A percentile compares a stretch with the other conserved stretches of the same genome.
These are phyloP conservation scores for Machaerirhynchus nigripectus DNA, from an alignment of 2,113 vertebrate species.

Conservation along the genomic window DNA sequence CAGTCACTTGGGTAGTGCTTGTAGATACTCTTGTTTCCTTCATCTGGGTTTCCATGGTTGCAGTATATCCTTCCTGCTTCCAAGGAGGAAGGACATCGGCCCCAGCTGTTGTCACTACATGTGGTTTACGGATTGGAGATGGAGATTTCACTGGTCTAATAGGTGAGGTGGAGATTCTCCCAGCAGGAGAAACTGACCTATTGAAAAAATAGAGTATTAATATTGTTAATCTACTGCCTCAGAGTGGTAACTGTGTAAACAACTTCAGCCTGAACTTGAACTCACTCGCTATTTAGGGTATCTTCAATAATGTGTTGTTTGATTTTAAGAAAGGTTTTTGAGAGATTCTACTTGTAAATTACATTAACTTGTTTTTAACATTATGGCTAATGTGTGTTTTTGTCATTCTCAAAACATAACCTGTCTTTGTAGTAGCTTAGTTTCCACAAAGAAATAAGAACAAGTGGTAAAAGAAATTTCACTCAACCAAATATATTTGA, in stretches of 20 bases:
- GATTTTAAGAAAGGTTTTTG: background rate
- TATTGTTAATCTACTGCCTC: background rate
- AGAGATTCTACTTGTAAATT: background rate
- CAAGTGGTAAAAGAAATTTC: background rate
- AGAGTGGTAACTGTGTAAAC: background rate
- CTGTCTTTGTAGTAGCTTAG: background rate
- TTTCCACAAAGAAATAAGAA: background rate
- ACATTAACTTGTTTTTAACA: background rate
- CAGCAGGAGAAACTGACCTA: constrained; percentile 90
- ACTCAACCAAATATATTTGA: background rate
- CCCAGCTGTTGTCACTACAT: constrained; percentile 33
- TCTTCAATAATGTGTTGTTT: background rate
- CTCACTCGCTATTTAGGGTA: background rate
- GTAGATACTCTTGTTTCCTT: constrained; percentile 74
- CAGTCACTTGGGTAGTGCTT: constrained; percentile 76
- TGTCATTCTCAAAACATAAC: background rate
- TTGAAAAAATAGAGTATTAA: background rate
- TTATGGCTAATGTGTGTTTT: background rate
- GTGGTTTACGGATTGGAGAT: constrained; percentile 78
- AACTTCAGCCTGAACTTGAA: background rate
- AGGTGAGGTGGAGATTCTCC: constrained; percentile 84
- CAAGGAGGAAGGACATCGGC: constrained; percentile 91
- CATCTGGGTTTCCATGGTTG: constrained; percentile 76
- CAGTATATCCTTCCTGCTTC: constrained; percentile 85
- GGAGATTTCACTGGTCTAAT: constrained; percentile 94